Percentiles rank a stretch among this genome's conserved stretches.
These are phyloP conservation scores for Chymomyza amoena DNA, from an alignment of 2,888 invertebrate species.

Conservation along the genomic window DNA sequence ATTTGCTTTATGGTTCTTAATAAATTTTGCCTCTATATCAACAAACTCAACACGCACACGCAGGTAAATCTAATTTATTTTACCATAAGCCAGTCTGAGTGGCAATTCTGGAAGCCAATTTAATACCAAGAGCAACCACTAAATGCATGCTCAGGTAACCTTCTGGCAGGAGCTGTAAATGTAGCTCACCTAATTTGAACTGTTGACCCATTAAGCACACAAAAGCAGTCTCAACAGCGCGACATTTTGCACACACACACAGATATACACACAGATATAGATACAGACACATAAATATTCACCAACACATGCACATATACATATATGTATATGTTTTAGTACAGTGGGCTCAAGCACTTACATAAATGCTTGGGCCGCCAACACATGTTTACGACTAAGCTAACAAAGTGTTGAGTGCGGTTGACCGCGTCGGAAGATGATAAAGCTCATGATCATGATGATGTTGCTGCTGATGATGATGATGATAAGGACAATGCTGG, in stretches of 20 bases:
- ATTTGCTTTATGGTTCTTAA: background rate
- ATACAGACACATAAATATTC: background rate
- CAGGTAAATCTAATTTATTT: background rate
- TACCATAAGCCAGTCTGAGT: background rate
- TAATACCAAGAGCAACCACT: background rate
- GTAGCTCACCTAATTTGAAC: conserved; percentile 66
- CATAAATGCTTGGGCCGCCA: conserved; percentile 2
- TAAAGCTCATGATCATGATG: conserved; percentile 12
- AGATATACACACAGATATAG: background rate
- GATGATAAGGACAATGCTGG: background rate
- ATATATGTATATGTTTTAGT: background rate
- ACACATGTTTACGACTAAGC: conserved; percentile 62
- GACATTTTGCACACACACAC: background rate
- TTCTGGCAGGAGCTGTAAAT: background rate
- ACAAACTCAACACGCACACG: background rate
- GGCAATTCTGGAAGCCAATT: background rate
- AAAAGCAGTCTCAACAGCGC: conserved; percentile 26
- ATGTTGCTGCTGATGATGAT: background rate
- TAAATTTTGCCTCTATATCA: background rate
- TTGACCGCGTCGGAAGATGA: conserved; percentile 45
- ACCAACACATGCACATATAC: background rate
- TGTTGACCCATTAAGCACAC: conserved; percentile 63
- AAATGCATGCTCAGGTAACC: background rate
- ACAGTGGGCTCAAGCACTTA: conserved; percentile 37
- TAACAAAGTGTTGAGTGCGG: conserved; percentile 62